Evolutionary conservation across 2,797 vertebrate genomes (phyloP).

Genomic region (Leptatherina wallacei): DNA sequence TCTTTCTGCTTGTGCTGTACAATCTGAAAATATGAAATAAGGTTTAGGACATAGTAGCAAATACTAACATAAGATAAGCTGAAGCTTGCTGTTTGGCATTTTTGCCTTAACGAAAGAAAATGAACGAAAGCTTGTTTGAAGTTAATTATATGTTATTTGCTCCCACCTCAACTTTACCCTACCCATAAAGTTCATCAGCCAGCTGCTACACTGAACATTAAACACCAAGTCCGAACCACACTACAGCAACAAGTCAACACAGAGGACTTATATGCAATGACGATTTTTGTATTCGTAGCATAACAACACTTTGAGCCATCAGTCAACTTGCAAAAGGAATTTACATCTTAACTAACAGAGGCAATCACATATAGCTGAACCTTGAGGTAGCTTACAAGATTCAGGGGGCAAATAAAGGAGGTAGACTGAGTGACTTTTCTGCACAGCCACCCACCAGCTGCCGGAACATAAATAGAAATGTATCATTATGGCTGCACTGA

Average conservation of each 20-base stretch:
- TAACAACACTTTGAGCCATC: constrained; percentile 34
- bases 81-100: constrained; percentile 13
- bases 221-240: constrained; percentile 12
- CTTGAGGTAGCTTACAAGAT: constrained; percentile 64
- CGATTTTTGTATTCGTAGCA: constrained; percentile 42
- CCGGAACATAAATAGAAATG: constrained; percentile 85
- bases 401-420: constrained; percentile 76
- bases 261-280: constrained; percentile 35
- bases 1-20: background rate
- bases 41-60: constrained; percentile 3
- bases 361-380: constrained; percentile 69
- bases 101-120: constrained; percentile 3
- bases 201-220: constrained; percentile 24
- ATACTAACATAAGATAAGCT: background rate
- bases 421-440: constrained; percentile 79
- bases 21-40: constrained; percentile 3
- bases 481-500: constrained; percentile 84
- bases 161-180: constrained; percentile 26
- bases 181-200: constrained; percentile 24
- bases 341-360: constrained; percentile 67
- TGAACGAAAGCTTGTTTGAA: background rate
- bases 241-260: constrained; percentile 10
- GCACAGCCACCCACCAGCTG: constrained; percentile 85
- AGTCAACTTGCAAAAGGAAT: constrained; percentile 63
- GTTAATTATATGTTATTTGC: constrained; percentile 6